These are phyloP conservation scores for Athetis lepigone DNA, from an alignment of 2,888 invertebrate species.

Conservation along the genomic window DNA sequence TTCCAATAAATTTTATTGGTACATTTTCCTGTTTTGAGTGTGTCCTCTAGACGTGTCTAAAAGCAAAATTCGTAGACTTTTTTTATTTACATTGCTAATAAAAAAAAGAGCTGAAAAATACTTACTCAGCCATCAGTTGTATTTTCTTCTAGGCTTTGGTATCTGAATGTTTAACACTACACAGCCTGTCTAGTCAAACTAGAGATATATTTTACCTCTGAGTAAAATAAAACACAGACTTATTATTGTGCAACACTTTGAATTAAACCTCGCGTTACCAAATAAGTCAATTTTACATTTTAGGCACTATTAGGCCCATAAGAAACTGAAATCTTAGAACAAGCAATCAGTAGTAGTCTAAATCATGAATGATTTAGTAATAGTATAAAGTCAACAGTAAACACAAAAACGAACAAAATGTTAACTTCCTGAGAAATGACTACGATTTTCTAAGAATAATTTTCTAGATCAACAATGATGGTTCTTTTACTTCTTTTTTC, in stretches of 20 bases:
- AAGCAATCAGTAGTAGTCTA: too few relatives aligned
- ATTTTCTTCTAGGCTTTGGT: neutral
- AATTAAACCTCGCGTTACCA: neutral
- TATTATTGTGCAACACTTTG: neutral
- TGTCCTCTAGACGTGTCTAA: neutral
- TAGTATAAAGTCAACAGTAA: neutral
- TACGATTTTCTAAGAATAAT: constrained; percentile 31
- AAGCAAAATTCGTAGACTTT: neutral
- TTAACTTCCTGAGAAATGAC: constrained; percentile 21
- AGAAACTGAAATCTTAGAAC: neutral
- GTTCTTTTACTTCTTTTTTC: constrained; percentile 19
- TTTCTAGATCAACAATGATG: constrained; percentile 2
- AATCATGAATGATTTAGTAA: too few relatives aligned
- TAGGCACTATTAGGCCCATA: too few relatives aligned
- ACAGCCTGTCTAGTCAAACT: too few relatives aligned
- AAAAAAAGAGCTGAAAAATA: too few relatives aligned
- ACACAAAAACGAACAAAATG: constrained; percentile 4
- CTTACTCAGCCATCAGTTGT: too few relatives aligned
- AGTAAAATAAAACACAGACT: neutral
- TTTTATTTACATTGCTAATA: constrained; percentile 10
- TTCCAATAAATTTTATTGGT: neutral
- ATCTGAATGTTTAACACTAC: neutral
- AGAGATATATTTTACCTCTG: neutral
- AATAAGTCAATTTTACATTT: neutral
- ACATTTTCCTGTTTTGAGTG: constrained; percentile 16